Conservation (phyloP, 2,113 vertebrate species). For the Eretmochelys imbricata region DNA sequence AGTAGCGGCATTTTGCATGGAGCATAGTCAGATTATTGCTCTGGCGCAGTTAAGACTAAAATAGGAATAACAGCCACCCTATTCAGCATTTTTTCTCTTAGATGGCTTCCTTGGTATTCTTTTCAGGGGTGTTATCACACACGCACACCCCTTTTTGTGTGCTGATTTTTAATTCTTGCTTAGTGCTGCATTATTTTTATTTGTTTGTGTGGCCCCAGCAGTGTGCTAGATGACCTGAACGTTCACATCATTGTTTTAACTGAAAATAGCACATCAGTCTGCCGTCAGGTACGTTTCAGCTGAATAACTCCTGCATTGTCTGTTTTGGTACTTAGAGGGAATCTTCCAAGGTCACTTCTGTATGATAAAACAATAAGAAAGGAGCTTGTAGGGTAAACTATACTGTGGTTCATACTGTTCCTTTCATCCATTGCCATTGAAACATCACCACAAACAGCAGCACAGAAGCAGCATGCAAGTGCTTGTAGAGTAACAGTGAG, state of each 20-base stretch:
- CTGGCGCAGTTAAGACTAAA: neutral
- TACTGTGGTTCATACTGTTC: neutral
- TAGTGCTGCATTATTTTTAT: neutral
- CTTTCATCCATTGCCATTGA: neutral
- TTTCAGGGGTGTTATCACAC: neutral
- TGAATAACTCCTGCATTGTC: neutral
- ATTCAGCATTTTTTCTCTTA: neutral
- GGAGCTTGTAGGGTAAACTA: fast-evolving
- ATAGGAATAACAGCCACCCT: neutral
- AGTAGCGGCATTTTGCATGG: neutral
- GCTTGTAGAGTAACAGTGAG: neutral
- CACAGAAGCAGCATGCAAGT: neutral
- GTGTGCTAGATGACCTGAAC: neutral
- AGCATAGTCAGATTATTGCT: neutral
- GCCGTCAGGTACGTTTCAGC: neutral
- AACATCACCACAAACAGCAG: neutral
- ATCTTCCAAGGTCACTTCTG: neutral
- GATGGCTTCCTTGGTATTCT: neutral
- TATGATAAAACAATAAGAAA: neutral
- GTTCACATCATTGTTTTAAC: neutral
- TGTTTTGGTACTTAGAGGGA: neutral
- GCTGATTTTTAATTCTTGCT: neutral
- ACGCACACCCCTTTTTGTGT: neutral
- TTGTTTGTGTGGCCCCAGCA: neutral
- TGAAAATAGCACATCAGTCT: neutral